These are phyloP conservation scores for Trachelus troglodyta DNA, from an alignment of 2,888 invertebrate genomes.

Conservation along the genomic window DNA sequence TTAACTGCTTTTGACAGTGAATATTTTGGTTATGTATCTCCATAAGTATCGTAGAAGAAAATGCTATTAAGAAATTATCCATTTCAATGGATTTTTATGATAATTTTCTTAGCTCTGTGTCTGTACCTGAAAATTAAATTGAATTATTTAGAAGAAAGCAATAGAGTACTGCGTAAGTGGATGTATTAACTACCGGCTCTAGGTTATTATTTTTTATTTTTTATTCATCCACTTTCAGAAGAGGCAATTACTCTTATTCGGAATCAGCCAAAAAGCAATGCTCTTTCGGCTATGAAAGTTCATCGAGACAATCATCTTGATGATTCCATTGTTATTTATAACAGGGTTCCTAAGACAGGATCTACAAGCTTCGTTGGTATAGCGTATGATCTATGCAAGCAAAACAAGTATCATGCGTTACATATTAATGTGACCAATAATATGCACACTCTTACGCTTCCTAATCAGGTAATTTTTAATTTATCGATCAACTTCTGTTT, in stretches of 20 bases:
- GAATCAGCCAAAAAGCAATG: constrained; percentile 42
- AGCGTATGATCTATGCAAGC: constrained; percentile 87
- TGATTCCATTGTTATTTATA: constrained; percentile 88
- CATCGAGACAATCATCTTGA: constrained; percentile 65
- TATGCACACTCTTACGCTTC: constrained; percentile 92
- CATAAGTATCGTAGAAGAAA: constrained; percentile 18
- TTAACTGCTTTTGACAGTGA: background rate
- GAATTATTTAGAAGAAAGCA: constrained; percentile 59
- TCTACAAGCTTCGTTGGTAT: constrained; percentile 96
- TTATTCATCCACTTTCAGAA: constrained; percentile 51
- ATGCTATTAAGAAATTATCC: constrained; percentile 58
- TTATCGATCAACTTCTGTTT: background rate
- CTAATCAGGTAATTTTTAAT: constrained; percentile 77
- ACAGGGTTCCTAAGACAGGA: constrained; percentile 96
- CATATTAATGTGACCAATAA: constrained; percentile 98
- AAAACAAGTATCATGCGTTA: constrained; percentile 83
- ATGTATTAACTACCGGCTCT: constrained; percentile 1
- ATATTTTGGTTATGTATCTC: constrained; percentile 1
- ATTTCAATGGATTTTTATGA: constrained; percentile 56
- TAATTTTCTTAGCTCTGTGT: constrained; percentile 55
- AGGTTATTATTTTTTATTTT: constrained; percentile 25
- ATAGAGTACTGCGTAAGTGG: constrained; percentile 60
- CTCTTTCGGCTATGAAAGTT: constrained; percentile 21
- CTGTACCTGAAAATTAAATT: constrained; percentile 64
- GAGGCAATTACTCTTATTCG: constrained; percentile 54